Conservation (phyloP, 2,113 vertebrate genomes). For the Urocolius indicus region DNA sequence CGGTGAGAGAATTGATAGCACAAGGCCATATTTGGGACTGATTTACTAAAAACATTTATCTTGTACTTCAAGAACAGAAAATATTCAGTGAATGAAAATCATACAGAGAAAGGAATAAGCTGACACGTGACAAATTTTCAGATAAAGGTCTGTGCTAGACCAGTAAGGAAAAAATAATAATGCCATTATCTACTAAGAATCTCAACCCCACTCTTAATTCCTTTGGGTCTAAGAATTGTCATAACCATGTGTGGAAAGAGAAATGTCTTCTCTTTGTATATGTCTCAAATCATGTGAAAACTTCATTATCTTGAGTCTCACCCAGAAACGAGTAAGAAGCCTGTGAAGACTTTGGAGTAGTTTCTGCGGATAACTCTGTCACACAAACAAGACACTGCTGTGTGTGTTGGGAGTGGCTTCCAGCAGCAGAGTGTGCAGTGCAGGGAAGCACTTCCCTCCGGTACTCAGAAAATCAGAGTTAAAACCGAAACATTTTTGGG, state of each 20-base stretch:
- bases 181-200: neutral
- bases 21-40: neutral
- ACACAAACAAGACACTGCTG: accelerated
- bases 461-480: neutral
- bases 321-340: neutral
- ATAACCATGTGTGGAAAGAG: neutral
- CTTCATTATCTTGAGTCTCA: neutral
- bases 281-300: neutral
- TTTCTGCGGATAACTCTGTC: neutral
- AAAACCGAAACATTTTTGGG: neutral
- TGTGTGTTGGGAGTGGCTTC: neutral
- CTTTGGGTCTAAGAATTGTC: neutral
- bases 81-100: neutral
- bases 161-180: neutral
- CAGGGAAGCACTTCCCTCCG: too few species aligned
- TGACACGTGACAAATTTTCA: neutral
- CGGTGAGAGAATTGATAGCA: neutral
- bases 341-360: neutral
- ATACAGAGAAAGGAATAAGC: neutral
- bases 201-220: neutral
- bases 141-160: neutral
- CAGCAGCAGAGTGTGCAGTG: neutral
- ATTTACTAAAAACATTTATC: neutral
- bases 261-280: neutral
- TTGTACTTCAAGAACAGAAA: neutral